Percentiles rank a stretch among this genome's conserved stretches.
These are phyloP conservation scores for Callithrix jacchus DNA, from an alignment of 2,113 vertebrate species.

Conservation along the genomic window DNA sequence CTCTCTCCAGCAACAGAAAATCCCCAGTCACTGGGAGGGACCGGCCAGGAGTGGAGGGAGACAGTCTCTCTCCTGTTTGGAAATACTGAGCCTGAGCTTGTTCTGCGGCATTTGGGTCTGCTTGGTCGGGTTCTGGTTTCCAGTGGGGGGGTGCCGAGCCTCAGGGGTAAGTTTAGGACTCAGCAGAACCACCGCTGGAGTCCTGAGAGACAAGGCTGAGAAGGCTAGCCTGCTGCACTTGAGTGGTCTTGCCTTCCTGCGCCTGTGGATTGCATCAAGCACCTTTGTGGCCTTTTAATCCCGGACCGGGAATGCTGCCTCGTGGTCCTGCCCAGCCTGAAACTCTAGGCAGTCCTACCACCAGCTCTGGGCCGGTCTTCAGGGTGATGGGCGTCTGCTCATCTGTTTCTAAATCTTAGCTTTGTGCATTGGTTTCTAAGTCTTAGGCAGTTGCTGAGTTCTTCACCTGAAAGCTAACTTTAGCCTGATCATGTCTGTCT, in stretches of 20 bases:
- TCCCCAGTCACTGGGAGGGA: not conserved
- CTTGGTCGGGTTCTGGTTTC: too few species aligned
- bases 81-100: not conserved
- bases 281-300: not conserved
- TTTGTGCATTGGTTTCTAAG: not conserved
- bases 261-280: not conserved
- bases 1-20: not conserved
- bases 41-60: fast-evolving
- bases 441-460: not conserved
- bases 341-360: not conserved
- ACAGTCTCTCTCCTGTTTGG: too few species aligned
- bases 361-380: not conserved
- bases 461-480: not conserved
- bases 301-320: not conserved
- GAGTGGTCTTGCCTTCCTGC: not conserved
- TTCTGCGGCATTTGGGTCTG: too few species aligned
- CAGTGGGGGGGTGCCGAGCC: fast-evolving
- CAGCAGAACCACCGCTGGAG: fast-evolving
- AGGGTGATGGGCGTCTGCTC: not conserved
- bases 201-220: too few species aligned
- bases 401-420: not conserved
- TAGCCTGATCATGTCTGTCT: too few species aligned
- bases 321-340: not conserved
- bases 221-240: not conserved
- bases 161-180: not conserved